Percentiles rank a stretch among this genome's conserved stretches.
These are phyloP conservation scores for Drosophila pruinosa DNA, from an alignment of 1,140 invertebrate genomes.

Conservation along the genomic window DNA sequence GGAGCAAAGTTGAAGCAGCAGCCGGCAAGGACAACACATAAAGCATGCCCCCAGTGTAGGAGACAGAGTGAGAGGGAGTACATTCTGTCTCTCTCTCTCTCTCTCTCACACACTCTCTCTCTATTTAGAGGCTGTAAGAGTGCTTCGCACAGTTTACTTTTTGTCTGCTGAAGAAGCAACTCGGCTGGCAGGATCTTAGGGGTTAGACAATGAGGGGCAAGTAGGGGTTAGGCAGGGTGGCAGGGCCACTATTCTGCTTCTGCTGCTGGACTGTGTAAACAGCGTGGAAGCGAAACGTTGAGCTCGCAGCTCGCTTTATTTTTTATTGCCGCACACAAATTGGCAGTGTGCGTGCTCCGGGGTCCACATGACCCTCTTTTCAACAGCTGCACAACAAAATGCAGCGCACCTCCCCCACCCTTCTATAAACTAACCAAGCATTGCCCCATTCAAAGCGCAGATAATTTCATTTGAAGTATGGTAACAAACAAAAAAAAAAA, in stretches of 20 bases:
- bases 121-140: constrained; percentile 10
- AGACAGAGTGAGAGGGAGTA: background rate
- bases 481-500: constrained; percentile 47
- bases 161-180: constrained; percentile 44
- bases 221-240: constrained; percentile 6
- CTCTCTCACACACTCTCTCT: too few species aligned
- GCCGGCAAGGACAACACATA: constrained; percentile 73
- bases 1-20: constrained; percentile 33
- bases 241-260: background rate
- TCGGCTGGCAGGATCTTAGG: constrained; percentile 28
- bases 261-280: constrained; percentile 63
- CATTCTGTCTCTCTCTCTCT: too few species aligned
- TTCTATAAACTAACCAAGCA: background rate
- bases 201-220: constrained; percentile 17
- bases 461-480: constrained; percentile 81
- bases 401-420: constrained; percentile 9
- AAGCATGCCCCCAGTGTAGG: constrained; percentile 39
- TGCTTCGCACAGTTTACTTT: constrained; percentile 53
- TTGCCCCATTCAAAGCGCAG: constrained; percentile 55
- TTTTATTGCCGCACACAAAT: constrained; percentile 61
- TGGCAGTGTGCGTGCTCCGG: constrained; percentile 73
- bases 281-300: constrained; percentile 40
- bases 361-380: constrained; percentile 73
- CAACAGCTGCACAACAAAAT: constrained; percentile 66
- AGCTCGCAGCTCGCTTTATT: constrained; percentile 39